Evolutionary conservation across 2,797 vertebrate genomes (phyloP), one percentile per base, ranked within the genome.

Genomic region (Sebastolobus altivelis): DNA sequence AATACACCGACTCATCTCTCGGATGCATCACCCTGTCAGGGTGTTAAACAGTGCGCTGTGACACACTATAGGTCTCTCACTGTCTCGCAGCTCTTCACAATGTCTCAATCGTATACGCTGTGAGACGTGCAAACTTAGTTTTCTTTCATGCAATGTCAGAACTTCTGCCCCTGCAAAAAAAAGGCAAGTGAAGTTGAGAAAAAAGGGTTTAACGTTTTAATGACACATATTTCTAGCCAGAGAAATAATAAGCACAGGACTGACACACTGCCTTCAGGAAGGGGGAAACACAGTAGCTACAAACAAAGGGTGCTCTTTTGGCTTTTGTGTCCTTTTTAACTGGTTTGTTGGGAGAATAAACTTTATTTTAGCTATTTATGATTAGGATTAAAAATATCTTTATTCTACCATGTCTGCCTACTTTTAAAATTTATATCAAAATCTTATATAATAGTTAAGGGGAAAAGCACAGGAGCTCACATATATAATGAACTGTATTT

Each of bases 1-100:
- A 92, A 91, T 91, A 90, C 83, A 82, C 81, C 2, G 13, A 62
- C 78, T 75, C 65, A 77, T 89, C 79, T 81, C 84, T 83, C 40
- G 73, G 80, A 89, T 75, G 81, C 75, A 89, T 86, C 85, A 75
- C 65, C 35, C 58, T 82, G 69, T 74, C 43, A 5, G 46, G 35
- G 61, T 67, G 72, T 77, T 75, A 79, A 75, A 79, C 65, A 62
- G 33, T 43, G 56, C n/a, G 52, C 74, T 65, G 54, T 40, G 62
- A 78, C 61, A 72, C 43, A 68, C 46, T 63, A 16, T 38, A 60
- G 82, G 55, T 22, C 40, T 72, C 27, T 63, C 46, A 12, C 49
- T 63, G 63, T 31, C 58, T 56, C 8, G 4, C 29, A 58, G 63
- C 38, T 65, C 72, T 74, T 65, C 12, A 6, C 10, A 56, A 4